Conservation (phyloP, 1,140 invertebrate genomes). For the Cyphomyrmex costatus region DNA sequence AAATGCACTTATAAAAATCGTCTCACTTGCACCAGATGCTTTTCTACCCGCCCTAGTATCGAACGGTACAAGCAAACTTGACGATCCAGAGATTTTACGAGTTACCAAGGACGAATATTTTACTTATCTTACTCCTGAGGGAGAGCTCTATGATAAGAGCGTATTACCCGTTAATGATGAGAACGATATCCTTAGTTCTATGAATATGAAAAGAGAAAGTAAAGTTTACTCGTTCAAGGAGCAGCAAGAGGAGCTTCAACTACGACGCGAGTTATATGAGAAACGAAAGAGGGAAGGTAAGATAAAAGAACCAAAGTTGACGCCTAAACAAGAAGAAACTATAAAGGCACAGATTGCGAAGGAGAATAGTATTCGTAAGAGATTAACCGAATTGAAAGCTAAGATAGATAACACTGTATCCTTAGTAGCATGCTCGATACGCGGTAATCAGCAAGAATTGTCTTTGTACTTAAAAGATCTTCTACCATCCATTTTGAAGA, state of each 20-base stretch:
- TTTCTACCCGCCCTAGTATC: constrained; percentile 89
- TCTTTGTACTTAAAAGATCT: constrained; percentile 89
- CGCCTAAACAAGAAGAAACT: constrained; percentile 97
- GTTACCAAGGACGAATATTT: constrained; percentile 96
- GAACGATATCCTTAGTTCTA: constrained; percentile 88
- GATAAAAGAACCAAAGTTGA: constrained; percentile 92
- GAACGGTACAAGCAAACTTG: constrained; percentile 88
- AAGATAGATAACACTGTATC: constrained; percentile 89
- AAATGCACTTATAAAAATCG: constrained; percentile 90
- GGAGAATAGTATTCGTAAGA: constrained; percentile 92
- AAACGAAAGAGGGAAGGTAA: constrained; percentile 94
- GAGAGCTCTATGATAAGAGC: constrained; percentile 96
- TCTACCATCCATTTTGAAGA: constrained; percentile 88
- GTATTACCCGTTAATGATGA: constrained; percentile 92
- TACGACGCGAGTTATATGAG: constrained; percentile 96
- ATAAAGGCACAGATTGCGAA: constrained; percentile 95
- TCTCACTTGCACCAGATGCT: constrained; percentile 89
- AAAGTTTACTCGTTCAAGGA: constrained; percentile 99
- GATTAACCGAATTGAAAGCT: constrained; percentile 89
- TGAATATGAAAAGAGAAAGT: constrained; percentile 98
- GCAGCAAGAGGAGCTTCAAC: constrained; percentile 97
- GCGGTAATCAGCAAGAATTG: constrained; percentile 89
- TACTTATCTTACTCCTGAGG: constrained; percentile 95
- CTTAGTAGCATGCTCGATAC: constrained; percentile 89
- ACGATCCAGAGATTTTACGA: constrained; percentile 90